Conservation (phyloP, 2,113 vertebrate species). For the Arvicanthis niloticus region DNA sequence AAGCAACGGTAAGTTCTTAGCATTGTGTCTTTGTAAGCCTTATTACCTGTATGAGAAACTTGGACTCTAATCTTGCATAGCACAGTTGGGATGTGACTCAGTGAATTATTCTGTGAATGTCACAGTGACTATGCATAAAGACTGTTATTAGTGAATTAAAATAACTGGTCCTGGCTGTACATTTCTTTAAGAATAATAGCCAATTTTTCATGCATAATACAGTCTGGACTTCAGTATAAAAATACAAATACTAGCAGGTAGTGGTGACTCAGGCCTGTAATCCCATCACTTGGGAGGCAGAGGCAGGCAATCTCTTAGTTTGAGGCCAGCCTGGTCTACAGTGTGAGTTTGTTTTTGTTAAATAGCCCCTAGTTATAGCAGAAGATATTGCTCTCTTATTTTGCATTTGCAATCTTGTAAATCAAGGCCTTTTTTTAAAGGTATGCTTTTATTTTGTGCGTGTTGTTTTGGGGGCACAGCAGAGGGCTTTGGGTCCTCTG, state of each 20-base stretch:
- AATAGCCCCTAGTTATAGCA: not conserved
- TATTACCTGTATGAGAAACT: not conserved
- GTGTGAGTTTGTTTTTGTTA: not conserved
- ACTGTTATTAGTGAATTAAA: not conserved
- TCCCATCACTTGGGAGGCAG: not conserved
- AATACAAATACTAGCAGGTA: not conserved
- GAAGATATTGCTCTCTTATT: not conserved
- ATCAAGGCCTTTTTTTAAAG: not conserved
- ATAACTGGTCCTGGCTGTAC: not conserved
- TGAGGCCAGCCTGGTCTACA: not conserved
- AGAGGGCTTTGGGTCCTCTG: not conserved
- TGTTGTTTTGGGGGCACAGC: not conserved
- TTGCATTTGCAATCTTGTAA: slow-evolving; percentile 26
- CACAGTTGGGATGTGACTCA: not conserved
- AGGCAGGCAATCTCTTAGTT: not conserved
- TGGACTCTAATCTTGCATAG: not conserved
- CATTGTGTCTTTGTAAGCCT: not conserved
- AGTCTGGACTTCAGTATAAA: not conserved
- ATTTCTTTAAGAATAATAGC: not conserved
- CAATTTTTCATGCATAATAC: not conserved
- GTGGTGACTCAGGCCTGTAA: not conserved
- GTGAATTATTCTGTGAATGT: not conserved
- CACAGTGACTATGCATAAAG: not conserved
- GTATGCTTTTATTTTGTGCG: not conserved
- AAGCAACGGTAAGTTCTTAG: slow-evolving; percentile 94